Percentiles rank a stretch among this genome's conserved stretches.
phyloP scores from a whole-genome alignment of 2,888 invertebrate species.

The Orthonychiurus folsomi region DNA sequence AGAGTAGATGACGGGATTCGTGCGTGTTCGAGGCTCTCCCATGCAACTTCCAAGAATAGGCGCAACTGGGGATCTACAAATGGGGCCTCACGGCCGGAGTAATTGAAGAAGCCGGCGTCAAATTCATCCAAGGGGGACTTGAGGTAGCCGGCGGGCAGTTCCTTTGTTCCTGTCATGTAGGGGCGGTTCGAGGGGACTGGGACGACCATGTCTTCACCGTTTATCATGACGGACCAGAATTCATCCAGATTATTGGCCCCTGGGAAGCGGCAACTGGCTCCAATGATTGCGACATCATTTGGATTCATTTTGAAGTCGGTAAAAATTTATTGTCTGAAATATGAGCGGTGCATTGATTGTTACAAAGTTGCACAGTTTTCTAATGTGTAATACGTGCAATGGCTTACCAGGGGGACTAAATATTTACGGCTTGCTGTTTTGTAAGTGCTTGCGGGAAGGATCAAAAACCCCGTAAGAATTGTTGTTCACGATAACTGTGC shows the following conservation, averaged over 20 bases:
- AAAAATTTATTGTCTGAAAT: too few relatives aligned
- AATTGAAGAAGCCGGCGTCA: conserved; percentile 66
- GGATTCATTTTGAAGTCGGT: too few relatives aligned
- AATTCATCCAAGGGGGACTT: conserved; percentile 59
- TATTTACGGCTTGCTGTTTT: too few relatives aligned
- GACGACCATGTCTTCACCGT: conserved; percentile 19
- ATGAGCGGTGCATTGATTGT: too few relatives aligned
- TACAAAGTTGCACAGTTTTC: too few relatives aligned
- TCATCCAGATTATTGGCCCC: conserved; percentile 20
- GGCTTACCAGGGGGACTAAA: too few relatives aligned
- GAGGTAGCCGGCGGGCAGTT: conserved; percentile 58
- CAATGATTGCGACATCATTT: conserved; percentile 25
- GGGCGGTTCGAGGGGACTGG: conserved; percentile 2
- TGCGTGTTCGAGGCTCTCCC: conserved; percentile 70
- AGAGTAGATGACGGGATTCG: conserved; percentile 67
- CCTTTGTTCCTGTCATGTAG: neutral
- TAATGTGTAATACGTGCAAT: too few relatives aligned
- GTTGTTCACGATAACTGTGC: too few relatives aligned
- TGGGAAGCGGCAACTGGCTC: conserved; percentile 26
- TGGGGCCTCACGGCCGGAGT: conserved; percentile 65
- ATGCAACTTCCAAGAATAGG: conserved; percentile 64
- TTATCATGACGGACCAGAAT: conserved; percentile 23
- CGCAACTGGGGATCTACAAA: conserved; percentile 71
- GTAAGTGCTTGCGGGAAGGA: too few relatives aligned
- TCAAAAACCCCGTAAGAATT: too few relatives aligned